Conservation (phyloP, 2,797 vertebrate genomes). For the Pipistrellus kuhlii region DNA sequence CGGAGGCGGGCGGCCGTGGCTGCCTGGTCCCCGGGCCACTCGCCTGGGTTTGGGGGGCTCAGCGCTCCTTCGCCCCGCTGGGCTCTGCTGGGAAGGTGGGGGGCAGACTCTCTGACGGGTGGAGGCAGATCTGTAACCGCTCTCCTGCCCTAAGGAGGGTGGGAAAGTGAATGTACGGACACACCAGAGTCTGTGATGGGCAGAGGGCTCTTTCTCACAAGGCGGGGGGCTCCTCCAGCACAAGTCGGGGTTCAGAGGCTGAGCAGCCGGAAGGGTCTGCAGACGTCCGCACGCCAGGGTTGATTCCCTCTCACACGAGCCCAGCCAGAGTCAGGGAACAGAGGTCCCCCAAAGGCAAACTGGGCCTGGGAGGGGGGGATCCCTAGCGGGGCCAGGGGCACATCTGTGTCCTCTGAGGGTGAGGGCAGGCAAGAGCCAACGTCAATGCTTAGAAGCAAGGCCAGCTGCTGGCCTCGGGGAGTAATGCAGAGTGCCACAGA, state of each 20-base stretch:
- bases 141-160: not conserved
- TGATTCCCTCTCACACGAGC: not conserved
- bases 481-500: not conserved
- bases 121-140: not conserved
- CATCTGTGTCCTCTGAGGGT: not conserved
- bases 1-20: not conserved
- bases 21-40: not conserved
- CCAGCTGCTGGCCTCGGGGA: not conserved
- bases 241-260: not conserved
- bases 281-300: not conserved
- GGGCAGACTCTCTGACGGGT: not conserved
- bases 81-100: not conserved
- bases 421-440: not conserved
- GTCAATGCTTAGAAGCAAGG: not conserved
- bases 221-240: not conserved
- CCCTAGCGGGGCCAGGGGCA: not conserved
- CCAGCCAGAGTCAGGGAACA: not conserved
- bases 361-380: not conserved
- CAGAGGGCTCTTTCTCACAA: not conserved
- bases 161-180: not conserved
- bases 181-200: not conserved
- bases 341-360: not conserved
- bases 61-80: not conserved
- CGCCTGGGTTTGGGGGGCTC: not conserved
- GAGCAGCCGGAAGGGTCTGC: not conserved